phyloP scores from a whole-genome alignment of 2,113 vertebrate species.

The Melanostigma gelatinosum region DNA sequence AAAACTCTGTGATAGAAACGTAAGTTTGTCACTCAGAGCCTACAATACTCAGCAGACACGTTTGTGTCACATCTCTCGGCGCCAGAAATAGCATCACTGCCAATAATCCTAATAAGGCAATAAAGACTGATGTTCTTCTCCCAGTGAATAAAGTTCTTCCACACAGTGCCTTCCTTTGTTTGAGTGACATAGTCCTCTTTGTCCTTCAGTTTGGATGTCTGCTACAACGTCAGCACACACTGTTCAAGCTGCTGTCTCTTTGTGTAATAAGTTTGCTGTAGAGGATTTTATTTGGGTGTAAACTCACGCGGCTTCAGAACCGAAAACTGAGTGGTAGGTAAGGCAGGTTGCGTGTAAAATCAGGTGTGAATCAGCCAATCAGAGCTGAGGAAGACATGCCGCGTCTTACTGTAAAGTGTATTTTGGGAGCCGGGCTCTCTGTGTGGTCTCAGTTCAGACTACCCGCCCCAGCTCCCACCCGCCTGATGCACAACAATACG shows the following conservation, averaged over 20 bases:
- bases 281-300: background rate
- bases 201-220: background rate
- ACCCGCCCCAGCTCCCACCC: slow-evolving; percentile 21
- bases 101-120: background rate
- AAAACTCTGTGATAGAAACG: slow-evolving; percentile 92
- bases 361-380: slow-evolving; percentile 23
- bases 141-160: background rate
- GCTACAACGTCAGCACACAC: background rate
- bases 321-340: background rate
- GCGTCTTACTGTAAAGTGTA: background rate
- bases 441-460: background rate
- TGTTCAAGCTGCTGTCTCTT: background rate
- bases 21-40: slow-evolving; percentile 72
- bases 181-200: background rate
- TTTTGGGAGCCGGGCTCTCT: background rate
- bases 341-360: background rate
- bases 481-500: slow-evolving; percentile 37
- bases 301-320: background rate
- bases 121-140: background rate
- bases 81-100: background rate
- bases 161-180: background rate
- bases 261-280: background rate
- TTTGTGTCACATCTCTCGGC: background rate
- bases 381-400: slow-evolving; percentile 8
- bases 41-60: background rate